Base-by-base conservation (phyloP, 2,888 invertebrate species). In the Netelia inedita region DNA sequence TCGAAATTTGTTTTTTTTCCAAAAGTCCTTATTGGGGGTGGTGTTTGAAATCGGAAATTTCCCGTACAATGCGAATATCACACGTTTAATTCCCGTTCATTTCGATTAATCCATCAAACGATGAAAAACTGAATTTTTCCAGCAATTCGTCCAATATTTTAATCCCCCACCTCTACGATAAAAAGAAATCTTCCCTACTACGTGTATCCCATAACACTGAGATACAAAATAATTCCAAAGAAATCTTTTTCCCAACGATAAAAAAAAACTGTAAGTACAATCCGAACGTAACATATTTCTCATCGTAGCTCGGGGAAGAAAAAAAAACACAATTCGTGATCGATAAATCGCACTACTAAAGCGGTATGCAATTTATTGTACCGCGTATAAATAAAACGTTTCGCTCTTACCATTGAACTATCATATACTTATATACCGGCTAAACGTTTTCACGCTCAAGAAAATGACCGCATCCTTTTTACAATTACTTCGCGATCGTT, bases 241-340 rank as follows among this genome's bases (percentile, higher is more conserved):
- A 50, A 69, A 53, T 55, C 28, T 5, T 14, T 46, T 46, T 46
- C 46, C 46, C 11, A 46, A 10, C 46, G 1, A 46, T 46, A 46
- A 35, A 35, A 35, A 35, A 35, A 35, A 35, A 35, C 8, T 28
- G 50, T n/a, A n/a, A n/a, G n/a, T 50, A 16, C 28, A 35, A 46
- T 46, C 10, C 14, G 2, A 14, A 46, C 46, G 14, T 46, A 14
- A 14, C 46, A 11, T 46, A 46, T 46, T 14, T 57, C 57, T 19
- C 19, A 57, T 8, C 16, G 72, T 35, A 63, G 61, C 69, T 65
- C 65, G 65, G 35, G 72, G 55, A 65, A 55, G 21, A n/a, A n/a
- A n/a, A n/a, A n/a, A n/a, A n/a, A n/a, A n/a, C n/a, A 79, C 61
- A 35, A 46, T 23, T 53, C 63, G 65, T 57, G 65, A 72, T 72